phyloP scores from a whole-genome alignment of 1,140 invertebrate genomes.

The Paraescarpia echinospica region DNA sequence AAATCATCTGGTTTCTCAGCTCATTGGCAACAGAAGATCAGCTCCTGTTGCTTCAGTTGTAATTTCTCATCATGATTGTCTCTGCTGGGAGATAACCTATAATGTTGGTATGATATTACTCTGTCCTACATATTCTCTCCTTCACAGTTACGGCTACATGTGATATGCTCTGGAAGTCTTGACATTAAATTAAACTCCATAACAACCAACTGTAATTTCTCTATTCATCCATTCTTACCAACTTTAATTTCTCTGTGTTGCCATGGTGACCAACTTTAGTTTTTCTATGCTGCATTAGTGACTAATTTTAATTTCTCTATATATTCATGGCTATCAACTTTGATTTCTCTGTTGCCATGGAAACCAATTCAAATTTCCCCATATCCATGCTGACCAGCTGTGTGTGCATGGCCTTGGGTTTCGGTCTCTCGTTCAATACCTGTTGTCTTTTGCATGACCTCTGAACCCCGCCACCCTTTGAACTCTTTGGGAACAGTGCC shows the following conservation, averaged over 20 bases:
- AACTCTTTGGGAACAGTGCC: background rate
- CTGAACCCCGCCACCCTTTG: background rate
- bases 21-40: background rate
- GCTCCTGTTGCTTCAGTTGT: background rate
- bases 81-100: background rate
- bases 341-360: background rate
- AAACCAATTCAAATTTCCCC: background rate
- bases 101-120: background rate
- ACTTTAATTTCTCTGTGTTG: too few species aligned
- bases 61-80: background rate
- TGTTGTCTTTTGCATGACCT: background rate
- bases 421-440: background rate
- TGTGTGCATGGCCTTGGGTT: background rate
- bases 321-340: background rate
- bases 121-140: background rate
- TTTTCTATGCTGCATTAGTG: too few species aligned
- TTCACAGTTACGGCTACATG: background rate
- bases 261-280: background rate
- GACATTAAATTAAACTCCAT: background rate
- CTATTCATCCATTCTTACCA: too few species aligned
- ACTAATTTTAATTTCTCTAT: background rate
- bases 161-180: background rate
- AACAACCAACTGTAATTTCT: background rate
- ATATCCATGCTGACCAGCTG: background rate
- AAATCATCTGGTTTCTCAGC: too few species aligned